Base-by-base conservation (phyloP, 2,888 invertebrate genomes). In the Oasisia sp. region DNA sequence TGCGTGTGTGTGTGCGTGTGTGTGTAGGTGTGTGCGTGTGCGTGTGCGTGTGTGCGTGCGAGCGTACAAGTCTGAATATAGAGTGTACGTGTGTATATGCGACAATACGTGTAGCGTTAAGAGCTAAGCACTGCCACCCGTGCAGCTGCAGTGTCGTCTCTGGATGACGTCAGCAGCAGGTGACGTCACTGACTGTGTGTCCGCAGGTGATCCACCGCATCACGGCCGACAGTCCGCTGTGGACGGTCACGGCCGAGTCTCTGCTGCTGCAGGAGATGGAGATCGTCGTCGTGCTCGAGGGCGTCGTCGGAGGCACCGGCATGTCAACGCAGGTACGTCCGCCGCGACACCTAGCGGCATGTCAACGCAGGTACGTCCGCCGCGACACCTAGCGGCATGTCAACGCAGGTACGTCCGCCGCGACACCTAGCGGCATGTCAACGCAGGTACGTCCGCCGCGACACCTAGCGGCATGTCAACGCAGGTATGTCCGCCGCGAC, bases 271-370 rank as follows among this genome's bases (percentile, higher is more conserved):
- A 1, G 38, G 38, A 38, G 2, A 38, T 99, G 96, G 99, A 99
- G 96, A 98, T 99, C 94, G 98, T 99, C 93, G 99, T 99, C 58
- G 98, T 99, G 97, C 97, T 99, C 95, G 99, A 98, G 97, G 99
- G 98, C 90, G n/a, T 91, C 2, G 92, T 93, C 8, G 93, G 93
- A 91, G 92, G 92, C 32, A 92, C 93, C 38, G 93, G 93, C 0
- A 93, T 93, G 93, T 91, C 92, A 9, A 93, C 93, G 27, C 97
- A 97, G 94, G 97, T 97, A 0, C 94, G 74, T 74, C n/a, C 38
- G 38, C 38, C 38, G 38, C 38, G 38, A 38, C 38, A 56, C 56
- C 56, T 19, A 56, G 56, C 19, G 56, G 38, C 38, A 38, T 38
- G 38, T 38, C 38, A 38, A 38, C 38, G 4, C 38, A 38, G 38